phyloP scores from a whole-genome alignment of 2,113 vertebrate genomes.

The Girardinichthys multiradiatus region DNA sequence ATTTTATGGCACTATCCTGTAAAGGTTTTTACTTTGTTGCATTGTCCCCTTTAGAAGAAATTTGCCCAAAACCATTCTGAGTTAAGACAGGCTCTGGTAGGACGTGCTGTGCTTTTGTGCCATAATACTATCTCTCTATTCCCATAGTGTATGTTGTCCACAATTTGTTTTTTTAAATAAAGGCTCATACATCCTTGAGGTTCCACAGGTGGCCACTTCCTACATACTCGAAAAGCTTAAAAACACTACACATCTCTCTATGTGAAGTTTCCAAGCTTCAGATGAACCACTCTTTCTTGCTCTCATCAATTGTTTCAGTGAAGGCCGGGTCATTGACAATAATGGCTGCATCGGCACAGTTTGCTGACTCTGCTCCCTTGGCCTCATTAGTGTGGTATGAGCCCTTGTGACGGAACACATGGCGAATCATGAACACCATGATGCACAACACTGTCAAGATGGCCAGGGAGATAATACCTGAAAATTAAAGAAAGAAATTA shows the following conservation, averaged over 20 bases:
- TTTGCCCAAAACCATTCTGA: background rate
- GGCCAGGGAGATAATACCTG: conserved; percentile 93
- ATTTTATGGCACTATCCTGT: background rate
- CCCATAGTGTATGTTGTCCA: conserved; percentile 24
- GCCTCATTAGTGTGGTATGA: conserved; percentile 99
- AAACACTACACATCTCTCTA: too few species aligned
- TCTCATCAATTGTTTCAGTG: conserved; percentile 97
- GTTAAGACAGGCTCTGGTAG: background rate
- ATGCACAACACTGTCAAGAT: conserved; percentile 94
- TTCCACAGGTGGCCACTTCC: conserved; percentile 11
- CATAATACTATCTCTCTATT: conserved; percentile 12
- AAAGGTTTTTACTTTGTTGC: background rate
- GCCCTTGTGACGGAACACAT: conserved; percentile 98
- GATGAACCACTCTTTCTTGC: conserved; percentile 99
- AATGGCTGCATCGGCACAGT: conserved; percentile 94
- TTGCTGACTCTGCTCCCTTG: conserved; percentile 93
- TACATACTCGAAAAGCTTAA: conserved; percentile 45
- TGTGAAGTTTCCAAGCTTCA: conserved; percentile 61
- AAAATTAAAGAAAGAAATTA: background rate
- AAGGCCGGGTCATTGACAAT: conserved; percentile 99
- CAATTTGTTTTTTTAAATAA: conserved; percentile 35
- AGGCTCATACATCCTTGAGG: background rate
- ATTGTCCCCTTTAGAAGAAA: background rate
- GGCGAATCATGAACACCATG: conserved; percentile 93
- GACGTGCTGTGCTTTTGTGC: conserved; percentile 25